Conservation (phyloP, 2,888 invertebrate genomes). For the Tenthredo distinguenda region DNA sequence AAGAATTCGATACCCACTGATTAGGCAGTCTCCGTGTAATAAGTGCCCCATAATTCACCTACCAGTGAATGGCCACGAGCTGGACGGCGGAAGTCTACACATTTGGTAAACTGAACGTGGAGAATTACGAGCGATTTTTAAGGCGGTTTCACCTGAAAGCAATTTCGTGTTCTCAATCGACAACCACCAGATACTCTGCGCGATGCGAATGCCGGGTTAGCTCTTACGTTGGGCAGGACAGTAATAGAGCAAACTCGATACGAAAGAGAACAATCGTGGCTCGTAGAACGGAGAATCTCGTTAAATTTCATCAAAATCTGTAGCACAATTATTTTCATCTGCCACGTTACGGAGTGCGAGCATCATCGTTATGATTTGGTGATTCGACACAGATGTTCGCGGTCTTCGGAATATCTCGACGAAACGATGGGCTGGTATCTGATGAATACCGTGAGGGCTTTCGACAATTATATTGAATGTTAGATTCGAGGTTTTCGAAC, state of each 20-base stretch:
- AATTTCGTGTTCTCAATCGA: slow-evolving; percentile 37
- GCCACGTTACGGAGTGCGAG: not conserved
- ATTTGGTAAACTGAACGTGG: slow-evolving; percentile 6
- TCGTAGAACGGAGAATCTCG: not conserved
- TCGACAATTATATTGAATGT: slow-evolving; percentile 13
- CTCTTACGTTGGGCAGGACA: not conserved
- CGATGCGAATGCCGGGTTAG: slow-evolving; percentile 9
- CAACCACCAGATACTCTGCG: not conserved
- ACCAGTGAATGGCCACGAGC: slow-evolving; percentile 6
- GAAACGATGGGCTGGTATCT: not conserved
- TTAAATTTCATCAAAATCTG: not conserved
- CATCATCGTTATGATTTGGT: not conserved
- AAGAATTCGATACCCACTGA: slow-evolving; percentile 27
- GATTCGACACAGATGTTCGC: not conserved
- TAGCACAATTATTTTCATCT: not conserved
- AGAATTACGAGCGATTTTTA: slow-evolving; percentile 18
- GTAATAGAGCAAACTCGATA: not conserved
- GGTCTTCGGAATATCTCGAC: not conserved
- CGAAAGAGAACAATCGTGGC: not conserved
- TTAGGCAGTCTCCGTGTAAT: slow-evolving; percentile 16
- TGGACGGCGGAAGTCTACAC: slow-evolving; percentile 12
- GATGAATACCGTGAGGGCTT: not conserved
- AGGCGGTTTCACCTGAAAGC: slow-evolving; percentile 19
- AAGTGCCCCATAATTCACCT: slow-evolving; percentile 39
- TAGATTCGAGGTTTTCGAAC: slow-evolving; percentile 12